A percentile compares a stretch with the other conserved stretches of the same genome.
Conservation (phyloP, 92 coral and sea anemone species). For the Umimayanthus kanabou region DNA sequence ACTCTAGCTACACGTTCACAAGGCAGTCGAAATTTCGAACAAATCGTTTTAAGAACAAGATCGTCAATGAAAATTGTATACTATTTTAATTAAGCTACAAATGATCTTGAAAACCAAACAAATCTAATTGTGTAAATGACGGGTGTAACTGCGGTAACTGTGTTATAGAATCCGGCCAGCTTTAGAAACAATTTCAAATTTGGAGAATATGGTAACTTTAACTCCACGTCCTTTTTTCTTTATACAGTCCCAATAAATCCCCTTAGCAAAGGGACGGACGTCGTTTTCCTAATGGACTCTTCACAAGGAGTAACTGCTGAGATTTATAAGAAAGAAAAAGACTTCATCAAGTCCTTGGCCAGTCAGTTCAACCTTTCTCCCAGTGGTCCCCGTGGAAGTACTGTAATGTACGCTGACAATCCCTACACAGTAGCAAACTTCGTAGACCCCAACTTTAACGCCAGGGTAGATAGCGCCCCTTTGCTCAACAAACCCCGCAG, state of each 20-base stretch:
- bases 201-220: too few species aligned
- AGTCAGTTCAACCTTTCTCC: slow-evolving; percentile 42
- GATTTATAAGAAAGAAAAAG: slow-evolving; percentile 36
- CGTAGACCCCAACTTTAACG: slow-evolving; percentile 5
- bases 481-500: slow-evolving; percentile 20
- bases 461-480: slow-evolving; percentile 18
- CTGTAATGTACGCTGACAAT: slow-evolving; percentile 47
- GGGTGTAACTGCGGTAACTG: background rate
- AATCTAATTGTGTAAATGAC: background rate
- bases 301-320: slow-evolving; percentile 44
- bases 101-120: background rate
- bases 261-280: slow-evolving; percentile 21
- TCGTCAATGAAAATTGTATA: too few species aligned
- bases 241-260: slow-evolving; percentile 7
- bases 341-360: slow-evolving; percentile 45
- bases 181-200: too few species aligned
- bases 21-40: too few species aligned
- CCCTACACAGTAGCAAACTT: slow-evolving; percentile 27
- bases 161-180: background rate
- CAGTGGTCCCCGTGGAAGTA: slow-evolving; percentile 42
- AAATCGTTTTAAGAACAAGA: too few species aligned
- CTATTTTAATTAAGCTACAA: too few species aligned
- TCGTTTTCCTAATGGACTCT: slow-evolving; percentile 50
- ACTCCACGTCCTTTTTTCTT: too few species aligned
- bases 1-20: too few species aligned